Conservation (phyloP, 2,888 invertebrate genomes). For the Leptinotarsa tumamoca region DNA sequence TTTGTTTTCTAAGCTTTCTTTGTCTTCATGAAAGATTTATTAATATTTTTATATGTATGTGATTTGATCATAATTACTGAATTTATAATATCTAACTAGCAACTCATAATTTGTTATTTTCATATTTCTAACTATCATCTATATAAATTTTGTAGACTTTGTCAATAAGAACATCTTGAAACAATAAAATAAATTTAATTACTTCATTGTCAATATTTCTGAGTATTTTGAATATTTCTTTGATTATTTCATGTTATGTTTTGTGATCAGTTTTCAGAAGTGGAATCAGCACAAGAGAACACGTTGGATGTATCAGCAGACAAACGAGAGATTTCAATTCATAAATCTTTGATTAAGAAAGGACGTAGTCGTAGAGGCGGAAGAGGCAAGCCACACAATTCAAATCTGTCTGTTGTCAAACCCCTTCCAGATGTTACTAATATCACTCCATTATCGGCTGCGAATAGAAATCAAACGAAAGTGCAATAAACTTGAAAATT, state of each 20-base stretch:
- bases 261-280: constrained; percentile 63
- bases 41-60: too few species aligned
- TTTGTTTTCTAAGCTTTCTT: too few species aligned
- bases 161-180: too few species aligned
- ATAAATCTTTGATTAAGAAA: constrained; percentile 64
- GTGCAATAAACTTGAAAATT: constrained; percentile 53
- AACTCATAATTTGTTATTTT: too few species aligned
- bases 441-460: constrained; percentile 57
- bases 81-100: too few species aligned
- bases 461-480: constrained; percentile 53
- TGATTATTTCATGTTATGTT: not conserved
- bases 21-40: too few species aligned
- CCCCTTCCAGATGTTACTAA: constrained; percentile 64
- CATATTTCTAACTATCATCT: too few species aligned
- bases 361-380: constrained; percentile 68
- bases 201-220: too few species aligned
- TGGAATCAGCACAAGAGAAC: constrained; percentile 64
- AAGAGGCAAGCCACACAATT: constrained; percentile 64
- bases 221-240: not conserved
- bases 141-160: too few species aligned
- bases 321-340: constrained; percentile 70
- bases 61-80: too few species aligned
- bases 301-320: constrained; percentile 72
- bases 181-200: too few species aligned
- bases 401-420: constrained; percentile 50